Conservation (phyloP, 2,797 vertebrate genomes). For the Alectoris magna region DNA sequence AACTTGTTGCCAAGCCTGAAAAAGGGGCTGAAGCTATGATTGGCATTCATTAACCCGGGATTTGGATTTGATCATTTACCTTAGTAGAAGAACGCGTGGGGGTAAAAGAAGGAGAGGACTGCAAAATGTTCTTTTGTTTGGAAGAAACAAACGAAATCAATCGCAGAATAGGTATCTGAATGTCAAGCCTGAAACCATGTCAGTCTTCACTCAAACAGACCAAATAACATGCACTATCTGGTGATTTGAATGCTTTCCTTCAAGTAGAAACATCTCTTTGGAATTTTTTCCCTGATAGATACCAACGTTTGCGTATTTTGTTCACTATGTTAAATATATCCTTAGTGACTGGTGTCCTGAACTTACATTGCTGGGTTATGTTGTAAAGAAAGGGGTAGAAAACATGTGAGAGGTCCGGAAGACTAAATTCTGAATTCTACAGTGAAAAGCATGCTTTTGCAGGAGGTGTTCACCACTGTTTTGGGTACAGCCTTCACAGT, state of each 20-base stretch:
- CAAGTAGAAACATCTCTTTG: background rate
- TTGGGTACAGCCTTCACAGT: background rate
- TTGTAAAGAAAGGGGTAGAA: background rate
- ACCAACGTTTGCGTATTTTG: slow-evolving; percentile 2
- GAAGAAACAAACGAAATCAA: slow-evolving; percentile 65
- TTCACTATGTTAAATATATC: background rate
- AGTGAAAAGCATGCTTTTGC: background rate
- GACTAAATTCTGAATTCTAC: background rate
- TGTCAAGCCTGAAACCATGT: slow-evolving; percentile 50
- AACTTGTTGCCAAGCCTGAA: slow-evolving; percentile 90
- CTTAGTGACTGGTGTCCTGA: background rate
- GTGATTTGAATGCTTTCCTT: slow-evolving; percentile 41
- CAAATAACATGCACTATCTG: background rate
- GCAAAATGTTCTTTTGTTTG: slow-evolving; percentile 69
- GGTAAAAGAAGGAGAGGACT: slow-evolving; percentile 31
- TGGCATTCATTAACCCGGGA: slow-evolving; percentile 92
- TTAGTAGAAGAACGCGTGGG: slow-evolving; percentile 42
- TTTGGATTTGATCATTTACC: slow-evolving; percentile 73
- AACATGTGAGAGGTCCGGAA: background rate
- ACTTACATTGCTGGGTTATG: background rate
- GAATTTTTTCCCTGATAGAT: background rate
- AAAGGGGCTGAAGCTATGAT: slow-evolving; percentile 85
- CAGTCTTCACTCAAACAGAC: slow-evolving; percentile 28
- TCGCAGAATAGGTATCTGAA: slow-evolving; percentile 32
- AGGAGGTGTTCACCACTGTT: background rate